Base-by-base conservation (phyloP, 2,113 vertebrate genomes). In the Pagrus major region DNA sequence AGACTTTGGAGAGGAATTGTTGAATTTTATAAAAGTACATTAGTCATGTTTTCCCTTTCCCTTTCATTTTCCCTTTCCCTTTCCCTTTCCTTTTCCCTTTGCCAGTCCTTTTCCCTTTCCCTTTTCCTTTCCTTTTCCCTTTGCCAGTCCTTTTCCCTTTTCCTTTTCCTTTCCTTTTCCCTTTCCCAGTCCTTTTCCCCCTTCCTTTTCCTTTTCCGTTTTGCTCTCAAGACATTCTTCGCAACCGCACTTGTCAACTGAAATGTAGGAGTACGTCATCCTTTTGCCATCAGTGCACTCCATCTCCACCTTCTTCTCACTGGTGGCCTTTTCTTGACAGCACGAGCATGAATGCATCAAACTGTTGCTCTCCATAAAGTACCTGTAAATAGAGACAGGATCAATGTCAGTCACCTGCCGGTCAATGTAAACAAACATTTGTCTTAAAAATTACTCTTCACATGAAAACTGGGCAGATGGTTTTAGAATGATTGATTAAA, bases 301-400 rank as follows among this genome's bases (percentile, higher is more conserved):
- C 86, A 96, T 90, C 33, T 81, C 27, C 83, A 94, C 94, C n/a
- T 91, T 3, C 79, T 76, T 94, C 55, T 64, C 0, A 35, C 71
- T 93, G 76, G 89, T 91, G 18, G 71, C 15, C 55, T 84, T 71
- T 84, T 95, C 94, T 71, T 80, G 90, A 81, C 95, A 96, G 80
- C 95, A 96, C 25, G 91, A 81, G 74, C 95, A 96, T 8, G 72
- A 78, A 71, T 94, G 93, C 80, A 81, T 89, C 59, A 95, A 47
- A 3, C 0, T 70, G 29, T 88, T 86, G 9, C 56, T 72, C 27
- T 87, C 41, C 23, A 86, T 68, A 3, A 94, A 95, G 77, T 95
- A 96, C 74, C 95, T 96, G 72, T 5, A 83, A 54, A 41, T 29
- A 73, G 27, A 84, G 11, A 52, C 11, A 63, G 21, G 16, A 54